phyloP scores from a whole-genome alignment of 2,113 vertebrate species.

The Petroica traversi region DNA sequence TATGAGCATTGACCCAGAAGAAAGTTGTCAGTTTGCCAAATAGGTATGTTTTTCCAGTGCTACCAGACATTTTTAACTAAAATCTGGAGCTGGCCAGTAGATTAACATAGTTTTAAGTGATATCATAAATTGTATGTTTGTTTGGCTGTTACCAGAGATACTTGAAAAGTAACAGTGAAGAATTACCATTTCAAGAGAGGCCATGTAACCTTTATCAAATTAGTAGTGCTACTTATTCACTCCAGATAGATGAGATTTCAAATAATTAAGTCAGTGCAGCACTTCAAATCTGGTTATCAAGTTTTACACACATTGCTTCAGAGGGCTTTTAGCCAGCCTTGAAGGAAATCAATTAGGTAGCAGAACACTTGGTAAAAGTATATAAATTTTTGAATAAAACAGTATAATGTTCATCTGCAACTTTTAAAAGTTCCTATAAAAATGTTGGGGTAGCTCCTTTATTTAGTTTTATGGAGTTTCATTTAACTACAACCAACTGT shows the following conservation, averaged over 20 bases:
- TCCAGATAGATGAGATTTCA: neutral
- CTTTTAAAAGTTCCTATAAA: neutral
- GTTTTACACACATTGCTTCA: neutral
- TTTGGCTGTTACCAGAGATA: neutral
- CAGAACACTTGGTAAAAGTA: neutral
- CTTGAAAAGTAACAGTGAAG: neutral
- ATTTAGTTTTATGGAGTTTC: neutral
- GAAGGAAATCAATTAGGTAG: neutral
- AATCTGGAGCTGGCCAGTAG: neutral
- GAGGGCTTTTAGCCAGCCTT: neutral
- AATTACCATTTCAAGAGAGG: neutral
- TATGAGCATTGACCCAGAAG: conserved; percentile 33
- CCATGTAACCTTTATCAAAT: neutral
- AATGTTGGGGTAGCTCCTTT: neutral
- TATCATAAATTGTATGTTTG: neutral
- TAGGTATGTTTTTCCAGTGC: conserved; percentile 26
- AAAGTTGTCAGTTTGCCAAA: conserved; percentile 24
- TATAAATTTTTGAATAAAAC: neutral
- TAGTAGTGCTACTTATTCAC: neutral
- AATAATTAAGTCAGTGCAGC: neutral
- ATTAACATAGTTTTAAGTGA: neutral
- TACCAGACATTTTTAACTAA: conserved; percentile 11
- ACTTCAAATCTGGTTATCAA: neutral
- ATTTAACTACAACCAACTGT: neutral
- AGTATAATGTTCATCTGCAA: neutral